Conservation (phyloP, 2,888 invertebrate genomes). For the Junonia oenone region DNA sequence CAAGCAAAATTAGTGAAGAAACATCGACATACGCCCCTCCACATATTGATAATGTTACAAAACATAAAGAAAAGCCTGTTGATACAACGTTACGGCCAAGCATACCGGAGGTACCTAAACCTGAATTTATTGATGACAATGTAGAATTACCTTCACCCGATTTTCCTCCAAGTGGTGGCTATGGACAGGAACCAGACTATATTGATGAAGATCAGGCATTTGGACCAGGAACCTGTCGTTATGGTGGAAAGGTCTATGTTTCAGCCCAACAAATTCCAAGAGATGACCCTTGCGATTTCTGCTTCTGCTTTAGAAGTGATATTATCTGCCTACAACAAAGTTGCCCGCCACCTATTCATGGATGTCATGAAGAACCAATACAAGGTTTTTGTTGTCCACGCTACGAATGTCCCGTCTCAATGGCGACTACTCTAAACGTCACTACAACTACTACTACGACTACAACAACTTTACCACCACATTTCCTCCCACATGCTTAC, state of each 20-base stretch:
- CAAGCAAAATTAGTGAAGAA: constrained; percentile 24
- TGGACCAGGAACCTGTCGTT: constrained; percentile 94
- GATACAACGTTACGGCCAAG: constrained; percentile 36
- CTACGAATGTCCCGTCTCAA: constrained; percentile 94
- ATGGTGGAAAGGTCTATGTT: constrained; percentile 94
- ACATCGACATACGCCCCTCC: constrained; percentile 31
- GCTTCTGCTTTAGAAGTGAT: constrained; percentile 97
- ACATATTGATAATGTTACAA: constrained; percentile 40
- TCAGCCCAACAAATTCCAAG: constrained; percentile 97
- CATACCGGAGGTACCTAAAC: constrained; percentile 50
- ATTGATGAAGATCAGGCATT: constrained; percentile 88
- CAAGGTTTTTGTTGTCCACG: constrained; percentile 96
- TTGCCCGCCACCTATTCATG: constrained; percentile 95
- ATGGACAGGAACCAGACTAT: constrained; percentile 82
- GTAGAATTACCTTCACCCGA: constrained; percentile 58
- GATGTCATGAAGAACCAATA: constrained; percentile 95
- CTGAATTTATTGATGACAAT: constrained; percentile 46
- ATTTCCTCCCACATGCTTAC: constrained; percentile 89
- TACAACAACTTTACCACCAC: constrained; percentile 90
- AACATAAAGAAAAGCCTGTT: constrained; percentile 44
- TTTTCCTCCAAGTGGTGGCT: constrained; percentile 59
- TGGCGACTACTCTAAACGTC: constrained; percentile 89
- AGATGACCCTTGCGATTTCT: constrained; percentile 97
- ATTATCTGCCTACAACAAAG: constrained; percentile 97
- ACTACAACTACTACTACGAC: constrained; percentile 94